A percentile compares a stretch with the other conserved stretches of the same genome.
Conservation (phyloP, 2,888 invertebrate genomes). For the Euspilapteryx auroguttella region DNA sequence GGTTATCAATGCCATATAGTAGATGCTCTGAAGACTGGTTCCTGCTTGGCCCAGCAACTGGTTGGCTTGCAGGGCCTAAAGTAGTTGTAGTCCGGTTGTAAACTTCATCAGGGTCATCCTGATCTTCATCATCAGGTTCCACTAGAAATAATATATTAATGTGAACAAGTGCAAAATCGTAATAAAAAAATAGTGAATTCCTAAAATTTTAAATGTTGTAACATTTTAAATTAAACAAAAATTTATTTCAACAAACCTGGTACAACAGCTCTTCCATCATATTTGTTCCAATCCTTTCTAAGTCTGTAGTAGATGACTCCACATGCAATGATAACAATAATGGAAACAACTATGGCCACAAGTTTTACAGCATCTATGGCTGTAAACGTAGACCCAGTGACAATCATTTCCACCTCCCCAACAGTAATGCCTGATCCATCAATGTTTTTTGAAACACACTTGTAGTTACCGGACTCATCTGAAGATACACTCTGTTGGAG, state of each 20-base stretch:
- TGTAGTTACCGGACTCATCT: conserved; percentile 65
- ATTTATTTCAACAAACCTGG: conserved; percentile 21
- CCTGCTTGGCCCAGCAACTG: conserved; percentile 43
- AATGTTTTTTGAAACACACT: conserved; percentile 64
- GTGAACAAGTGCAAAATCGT: too few species aligned
- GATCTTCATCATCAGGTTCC: conserved; percentile 49
- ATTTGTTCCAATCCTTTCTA: conserved; percentile 40
- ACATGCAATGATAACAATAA: conserved; percentile 40
- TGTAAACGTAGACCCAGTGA: conserved; percentile 41
- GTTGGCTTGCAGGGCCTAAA: conserved; percentile 14
- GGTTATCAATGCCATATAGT: conserved; percentile 59
- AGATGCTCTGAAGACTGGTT: conserved; percentile 47
- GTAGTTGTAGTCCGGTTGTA: conserved; percentile 48
- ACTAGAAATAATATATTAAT: conserved; percentile 16
- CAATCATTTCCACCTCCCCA: conserved; percentile 63
- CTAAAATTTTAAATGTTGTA: too few species aligned
- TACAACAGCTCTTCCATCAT: conserved; percentile 31
- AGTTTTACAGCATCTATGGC: conserved; percentile 46
- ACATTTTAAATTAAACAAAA: background rate
- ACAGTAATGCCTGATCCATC: conserved; percentile 51
- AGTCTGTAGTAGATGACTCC: conserved; percentile 40
- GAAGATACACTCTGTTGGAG: conserved; percentile 56
- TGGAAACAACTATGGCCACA: conserved; percentile 40
- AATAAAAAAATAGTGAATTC: too few species aligned
- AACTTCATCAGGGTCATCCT: conserved; percentile 39